Evolutionary conservation across 2,797 vertebrate genomes (phyloP).

Genomic region (Gymnothorax reevesii): DNA sequence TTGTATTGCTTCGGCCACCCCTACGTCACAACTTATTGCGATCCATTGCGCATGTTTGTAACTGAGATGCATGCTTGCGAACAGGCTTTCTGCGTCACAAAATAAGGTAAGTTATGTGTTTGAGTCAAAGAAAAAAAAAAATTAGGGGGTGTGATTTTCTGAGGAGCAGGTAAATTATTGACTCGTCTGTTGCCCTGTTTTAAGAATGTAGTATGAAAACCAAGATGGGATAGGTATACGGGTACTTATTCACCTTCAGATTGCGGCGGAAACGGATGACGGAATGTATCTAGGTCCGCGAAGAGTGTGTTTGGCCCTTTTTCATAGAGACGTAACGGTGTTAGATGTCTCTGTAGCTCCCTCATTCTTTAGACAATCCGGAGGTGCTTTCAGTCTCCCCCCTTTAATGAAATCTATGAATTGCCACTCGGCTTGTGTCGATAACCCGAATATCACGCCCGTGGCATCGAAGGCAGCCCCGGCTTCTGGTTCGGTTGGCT

Average conservation of each 20-base stretch:
- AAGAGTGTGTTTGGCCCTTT: slow-evolving; percentile 21
- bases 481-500: slow-evolving; percentile 24
- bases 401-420: background rate
- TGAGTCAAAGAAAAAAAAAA: background rate
- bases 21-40: background rate
- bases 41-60: background rate
- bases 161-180: background rate
- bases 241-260: background rate
- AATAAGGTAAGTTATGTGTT: background rate
- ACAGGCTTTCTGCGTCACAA: background rate
- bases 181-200: background rate
- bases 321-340: slow-evolving; percentile 27
- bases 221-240: background rate
- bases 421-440: slow-evolving; percentile 32
- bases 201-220: background rate
- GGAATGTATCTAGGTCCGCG: slow-evolving; percentile 32
- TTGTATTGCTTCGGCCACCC: background rate
- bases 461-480: slow-evolving; percentile 22
- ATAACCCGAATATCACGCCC: slow-evolving; percentile 23
- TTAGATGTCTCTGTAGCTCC: background rate
- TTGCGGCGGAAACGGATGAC: background rate
- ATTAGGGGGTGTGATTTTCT: background rate
- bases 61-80: background rate
- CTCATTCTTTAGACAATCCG: slow-evolving; percentile 10
- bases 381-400: background rate